Conservation (phyloP, 2,113 vertebrate species). For the Pipra filicauda region DNA sequence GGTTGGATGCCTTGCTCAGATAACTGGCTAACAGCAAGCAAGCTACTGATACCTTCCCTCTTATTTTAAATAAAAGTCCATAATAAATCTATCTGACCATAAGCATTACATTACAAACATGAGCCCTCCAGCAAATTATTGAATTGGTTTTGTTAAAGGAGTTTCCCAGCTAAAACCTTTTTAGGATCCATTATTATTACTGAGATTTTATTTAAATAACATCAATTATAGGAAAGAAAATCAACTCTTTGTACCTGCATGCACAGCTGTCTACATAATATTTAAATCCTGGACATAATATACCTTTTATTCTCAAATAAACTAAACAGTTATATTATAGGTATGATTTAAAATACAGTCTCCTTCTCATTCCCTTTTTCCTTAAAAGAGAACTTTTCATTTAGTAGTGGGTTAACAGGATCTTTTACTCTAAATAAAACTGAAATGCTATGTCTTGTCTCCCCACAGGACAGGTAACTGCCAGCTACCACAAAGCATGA, state of each 20-base stretch:
- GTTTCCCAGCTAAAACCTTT: background rate
- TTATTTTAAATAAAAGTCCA: slow-evolving; percentile 16
- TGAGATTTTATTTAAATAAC: background rate
- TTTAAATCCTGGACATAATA: background rate
- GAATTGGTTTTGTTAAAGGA: background rate
- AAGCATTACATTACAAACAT: background rate
- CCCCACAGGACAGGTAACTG: background rate
- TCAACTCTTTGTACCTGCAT: background rate
- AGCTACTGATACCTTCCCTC: background rate
- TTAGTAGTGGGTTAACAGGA: background rate
- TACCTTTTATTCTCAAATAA: background rate
- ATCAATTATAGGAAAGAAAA: background rate
- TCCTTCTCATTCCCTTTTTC: background rate
- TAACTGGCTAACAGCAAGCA: background rate
- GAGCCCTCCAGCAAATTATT: background rate
- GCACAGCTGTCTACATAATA: background rate
- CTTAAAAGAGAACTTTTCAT: background rate
- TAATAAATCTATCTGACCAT: background rate
- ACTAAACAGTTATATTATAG: background rate
- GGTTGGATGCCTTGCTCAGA: background rate
- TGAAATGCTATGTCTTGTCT: background rate
- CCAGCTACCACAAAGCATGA: background rate
- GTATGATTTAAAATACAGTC: background rate
- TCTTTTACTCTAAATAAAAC: background rate
- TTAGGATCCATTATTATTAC: background rate